Evolutionary conservation across 2,888 invertebrate species (phyloP).

Genomic region (Diachrysia chrysitis): DNA sequence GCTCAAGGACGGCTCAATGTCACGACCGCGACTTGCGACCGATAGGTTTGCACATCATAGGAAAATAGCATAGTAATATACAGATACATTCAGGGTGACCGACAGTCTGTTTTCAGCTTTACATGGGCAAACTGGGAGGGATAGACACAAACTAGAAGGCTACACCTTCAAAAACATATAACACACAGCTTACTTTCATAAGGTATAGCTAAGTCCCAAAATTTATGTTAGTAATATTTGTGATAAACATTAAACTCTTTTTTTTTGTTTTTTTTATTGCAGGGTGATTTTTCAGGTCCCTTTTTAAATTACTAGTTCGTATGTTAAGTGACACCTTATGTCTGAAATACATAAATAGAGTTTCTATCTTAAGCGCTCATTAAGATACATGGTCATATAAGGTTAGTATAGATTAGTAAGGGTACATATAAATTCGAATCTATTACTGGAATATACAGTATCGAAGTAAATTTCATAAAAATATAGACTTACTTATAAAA

Average conservation of each 20-base stretch:
- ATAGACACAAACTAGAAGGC: background rate
- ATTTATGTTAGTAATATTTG: no score
- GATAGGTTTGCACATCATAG: no score
- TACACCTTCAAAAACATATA: background rate
- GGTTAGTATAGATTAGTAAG: background rate
- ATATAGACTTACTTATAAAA: conserved; percentile 13
- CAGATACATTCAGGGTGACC: no score
- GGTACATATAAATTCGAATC: conserved; percentile 13
- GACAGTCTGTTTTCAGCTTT: no score
- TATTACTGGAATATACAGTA: conserved; percentile 10
- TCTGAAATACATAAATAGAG: background rate
- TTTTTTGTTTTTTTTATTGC: background rate
- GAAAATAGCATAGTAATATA: no score
- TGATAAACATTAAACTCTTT: background rate
- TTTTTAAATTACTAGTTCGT: background rate
- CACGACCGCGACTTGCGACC: no score
- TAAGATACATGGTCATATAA: conserved; percentile 10
- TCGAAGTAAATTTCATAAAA: conserved; percentile 14
- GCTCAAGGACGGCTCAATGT: no score
- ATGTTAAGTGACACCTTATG: background rate
- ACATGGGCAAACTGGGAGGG: background rate
- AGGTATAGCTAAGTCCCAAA: background rate
- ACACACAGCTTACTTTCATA: background rate
- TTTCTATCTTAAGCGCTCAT: no score
- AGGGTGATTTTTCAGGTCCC: background rate